Conservation (phyloP, 1,140 invertebrate genomes). For the Telenomus remus region DNA sequence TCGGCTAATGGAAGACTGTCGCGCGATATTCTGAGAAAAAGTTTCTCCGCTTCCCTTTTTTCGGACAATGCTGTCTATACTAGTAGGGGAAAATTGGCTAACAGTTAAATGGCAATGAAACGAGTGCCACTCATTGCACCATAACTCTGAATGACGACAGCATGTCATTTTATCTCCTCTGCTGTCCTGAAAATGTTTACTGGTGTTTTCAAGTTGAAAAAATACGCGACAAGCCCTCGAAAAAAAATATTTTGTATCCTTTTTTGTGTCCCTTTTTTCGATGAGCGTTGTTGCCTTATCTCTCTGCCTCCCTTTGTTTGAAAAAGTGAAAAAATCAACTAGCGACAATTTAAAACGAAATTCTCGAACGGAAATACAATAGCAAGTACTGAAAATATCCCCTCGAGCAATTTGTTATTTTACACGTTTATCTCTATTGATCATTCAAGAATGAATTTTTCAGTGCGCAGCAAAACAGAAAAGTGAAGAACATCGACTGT, state of each 20-base stretch:
- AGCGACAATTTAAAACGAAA: slow-evolving; percentile 14
- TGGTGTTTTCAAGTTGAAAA: slow-evolving; percentile 31
- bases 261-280: slow-evolving; percentile 28
- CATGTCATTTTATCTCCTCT: slow-evolving; percentile 64
- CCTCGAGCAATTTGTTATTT: background rate
- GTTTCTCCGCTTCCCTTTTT: slow-evolving; percentile 23
- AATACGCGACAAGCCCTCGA: slow-evolving; percentile 20
- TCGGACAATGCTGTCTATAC: slow-evolving; percentile 41
- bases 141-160: slow-evolving; percentile 69
- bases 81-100: slow-evolving; percentile 35
- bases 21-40: slow-evolving; percentile 52
- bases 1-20: slow-evolving; percentile 60
- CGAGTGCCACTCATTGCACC: slow-evolving; percentile 51
- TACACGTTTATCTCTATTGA: background rate
- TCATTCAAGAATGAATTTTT: background rate
- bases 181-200: slow-evolving; percentile 40
- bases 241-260: background rate
- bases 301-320: background rate
- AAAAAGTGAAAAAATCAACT: slow-evolving; percentile 30
- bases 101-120: slow-evolving; percentile 63
- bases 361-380: slow-evolving; percentile 1
- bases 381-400: background rate
- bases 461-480: background rate
- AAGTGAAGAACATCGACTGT: background rate
- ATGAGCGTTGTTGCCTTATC: slow-evolving; percentile 28